A percentile compares a stretch with the other conserved stretches of the same genome.
These are phyloP conservation scores for Azorinus chamasolen DNA, from an alignment of 2,888 invertebrate species.

Conservation along the genomic window DNA sequence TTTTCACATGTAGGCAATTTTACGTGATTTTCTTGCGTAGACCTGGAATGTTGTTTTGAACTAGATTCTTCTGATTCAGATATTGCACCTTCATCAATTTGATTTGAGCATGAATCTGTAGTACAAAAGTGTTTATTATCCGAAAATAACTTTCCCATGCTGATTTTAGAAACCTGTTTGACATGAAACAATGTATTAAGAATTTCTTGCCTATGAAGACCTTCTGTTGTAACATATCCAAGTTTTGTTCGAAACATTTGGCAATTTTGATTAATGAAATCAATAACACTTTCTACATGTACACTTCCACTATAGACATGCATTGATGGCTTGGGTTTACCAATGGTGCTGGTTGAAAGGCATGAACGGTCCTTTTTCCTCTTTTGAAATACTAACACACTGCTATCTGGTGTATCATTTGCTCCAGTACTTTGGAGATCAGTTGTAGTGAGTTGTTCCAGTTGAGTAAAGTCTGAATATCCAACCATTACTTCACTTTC, in stretches of 20 bases:
- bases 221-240: slow-evolving; percentile 71
- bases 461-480: slow-evolving; percentile 34
- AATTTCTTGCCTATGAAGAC: slow-evolving; percentile 77
- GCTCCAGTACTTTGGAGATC: slow-evolving; percentile 24
- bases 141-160: slow-evolving; percentile 39
- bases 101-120: no score
- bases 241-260: slow-evolving; percentile 67
- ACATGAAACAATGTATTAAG: slow-evolving; percentile 75
- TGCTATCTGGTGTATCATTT: background rate
- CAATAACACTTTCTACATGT: slow-evolving; percentile 51
- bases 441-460: slow-evolving; percentile 60
- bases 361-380: slow-evolving; percentile 71
- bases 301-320: slow-evolving; percentile 46
- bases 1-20: slow-evolving; percentile 70
- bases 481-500: slow-evolving; percentile 65
- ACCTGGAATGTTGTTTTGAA: background rate
- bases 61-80: background rate
- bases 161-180: slow-evolving; percentile 56
- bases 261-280: slow-evolving; percentile 79
- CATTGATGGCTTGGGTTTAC: slow-evolving; percentile 30
- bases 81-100: background rate
- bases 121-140: background rate
- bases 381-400: slow-evolving; percentile 62
- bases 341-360: slow-evolving; percentile 50
- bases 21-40: no score